phyloP scores from a whole-genome alignment of 1,140 invertebrate species.

The Papilio helenus region DNA sequence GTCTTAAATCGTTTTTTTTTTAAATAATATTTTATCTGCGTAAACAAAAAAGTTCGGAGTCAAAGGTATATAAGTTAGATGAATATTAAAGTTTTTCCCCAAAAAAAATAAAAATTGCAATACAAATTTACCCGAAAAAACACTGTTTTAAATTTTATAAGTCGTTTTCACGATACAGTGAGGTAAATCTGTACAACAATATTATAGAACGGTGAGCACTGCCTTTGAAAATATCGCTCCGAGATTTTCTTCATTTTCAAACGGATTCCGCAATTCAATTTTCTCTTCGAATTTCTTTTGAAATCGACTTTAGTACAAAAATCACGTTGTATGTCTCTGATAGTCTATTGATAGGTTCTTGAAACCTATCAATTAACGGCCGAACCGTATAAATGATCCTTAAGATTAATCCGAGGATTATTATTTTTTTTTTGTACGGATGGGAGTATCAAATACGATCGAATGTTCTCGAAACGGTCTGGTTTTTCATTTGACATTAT shows the following conservation, averaged over 20 bases:
- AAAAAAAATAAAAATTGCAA: too few relatives aligned
- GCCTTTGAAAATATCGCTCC: slow-evolving; percentile 31
- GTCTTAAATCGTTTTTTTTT: too few relatives aligned
- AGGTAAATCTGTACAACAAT: slow-evolving; percentile 15
- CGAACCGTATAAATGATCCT: background rate
- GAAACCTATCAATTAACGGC: slow-evolving; percentile 1
- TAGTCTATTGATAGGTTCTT: slow-evolving; percentile 4
- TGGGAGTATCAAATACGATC: background rate
- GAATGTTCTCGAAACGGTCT: background rate
- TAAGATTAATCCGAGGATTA: background rate
- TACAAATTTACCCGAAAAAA: too few relatives aligned
- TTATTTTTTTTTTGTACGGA: background rate
- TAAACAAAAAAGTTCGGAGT: too few relatives aligned
- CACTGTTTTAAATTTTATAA: slow-evolving; percentile 6
- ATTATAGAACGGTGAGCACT: slow-evolving; percentile 17
- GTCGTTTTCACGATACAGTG: background rate
- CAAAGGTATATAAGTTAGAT: too few relatives aligned
- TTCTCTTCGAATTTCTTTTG: slow-evolving; percentile 25
- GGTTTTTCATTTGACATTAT: too few relatives aligned
- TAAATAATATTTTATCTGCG: too few relatives aligned
- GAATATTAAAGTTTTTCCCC: too few relatives aligned
- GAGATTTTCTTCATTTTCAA: slow-evolving; percentile 38
- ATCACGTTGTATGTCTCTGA: background rate
- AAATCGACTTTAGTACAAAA: slow-evolving; percentile 24
- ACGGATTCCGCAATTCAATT: slow-evolving; percentile 29